Evolutionary conservation across 1,140 invertebrate genomes (phyloP), one percentile per base, ranked within the genome.

Genomic region (Anastatus disparis): DNA sequence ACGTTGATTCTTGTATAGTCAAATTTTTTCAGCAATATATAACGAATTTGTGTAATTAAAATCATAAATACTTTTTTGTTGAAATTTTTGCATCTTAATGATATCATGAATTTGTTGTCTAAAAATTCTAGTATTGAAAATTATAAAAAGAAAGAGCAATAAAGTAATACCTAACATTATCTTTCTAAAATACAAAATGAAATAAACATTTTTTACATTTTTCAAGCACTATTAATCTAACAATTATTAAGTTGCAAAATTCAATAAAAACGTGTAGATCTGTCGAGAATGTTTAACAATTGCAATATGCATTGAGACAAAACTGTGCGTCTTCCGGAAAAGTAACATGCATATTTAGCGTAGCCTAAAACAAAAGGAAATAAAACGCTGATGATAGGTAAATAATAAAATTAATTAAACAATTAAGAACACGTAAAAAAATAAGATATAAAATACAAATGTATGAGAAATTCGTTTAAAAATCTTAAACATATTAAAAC

Each of bases 321-420:
- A 77, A 77, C 70, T 77, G 48, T 12, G 48, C 15, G 83, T 85
- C 82, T 85, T 84, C 80, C 82, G 77, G 75, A 74, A 79, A 76
- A 78, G 73, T 79, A 78, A 81, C 66, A 42, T 62, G 27, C 24
- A 70, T 65, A 68, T 79, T n/a, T 77, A 79, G 73, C 72, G 71
- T 81, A 78, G 73, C 73, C 73, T 80, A 78, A 77, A 77, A 62
- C 46, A 68, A 72, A 59, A 67, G 46, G 22, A 9, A 63, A 12
- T n/a, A n/a, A n/a, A n/a, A n/a, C n/a, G 44, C 4, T 0, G 27
- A 50, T 4, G n/a, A 50, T 50, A 46, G 27, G 31, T 31, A 17
- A 1, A n/a, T n/a, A n/a, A n/a, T n/a, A n/a, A 29, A 63, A 63
- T 63, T n/a, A 22, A 17, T 46, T 26, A 46, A 29, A 46, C 26